A percentile compares a stretch with the other conserved stretches of the same genome.
These are phyloP conservation scores for Cylas formicarius DNA, from an alignment of 1,140 invertebrate species.

Conservation along the genomic window DNA sequence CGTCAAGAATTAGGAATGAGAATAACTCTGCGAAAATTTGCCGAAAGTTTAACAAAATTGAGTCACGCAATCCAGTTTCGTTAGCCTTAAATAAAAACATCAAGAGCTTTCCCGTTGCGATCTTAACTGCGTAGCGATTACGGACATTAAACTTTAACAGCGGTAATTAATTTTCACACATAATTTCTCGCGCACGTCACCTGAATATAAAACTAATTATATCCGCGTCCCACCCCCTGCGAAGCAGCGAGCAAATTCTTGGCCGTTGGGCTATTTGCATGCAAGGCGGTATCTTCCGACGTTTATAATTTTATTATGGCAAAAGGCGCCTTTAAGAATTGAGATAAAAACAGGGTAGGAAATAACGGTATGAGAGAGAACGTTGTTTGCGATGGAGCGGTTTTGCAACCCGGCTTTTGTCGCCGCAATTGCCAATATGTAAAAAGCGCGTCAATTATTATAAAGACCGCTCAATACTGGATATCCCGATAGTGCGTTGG, in stretches of 20 bases:
- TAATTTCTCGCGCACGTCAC: constrained; percentile 18
- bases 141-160: constrained; percentile 15
- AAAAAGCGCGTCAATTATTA: too few species aligned
- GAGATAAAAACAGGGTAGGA: constrained; percentile 8
- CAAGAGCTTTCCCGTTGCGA: constrained; percentile 5
- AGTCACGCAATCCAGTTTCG: too few species aligned
- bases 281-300: constrained; percentile 16
- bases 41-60: too few species aligned
- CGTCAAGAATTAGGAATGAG: too few species aligned
- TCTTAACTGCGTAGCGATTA: constrained; percentile 9
- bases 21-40: too few species aligned
- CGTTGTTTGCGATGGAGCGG: too few species aligned
- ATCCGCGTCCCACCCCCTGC: constrained; percentile 1
- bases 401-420: too few species aligned
- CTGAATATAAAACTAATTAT: constrained; percentile 23
- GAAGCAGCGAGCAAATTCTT: constrained; percentile 14
- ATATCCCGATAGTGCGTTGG: too few species aligned
- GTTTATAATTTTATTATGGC: constrained; percentile 18
- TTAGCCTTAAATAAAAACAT: constrained; percentile 8
- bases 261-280: constrained; percentile 15
- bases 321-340: constrained; percentile 7
- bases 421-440: too few species aligned
- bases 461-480: too few species aligned
- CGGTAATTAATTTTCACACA: constrained; percentile 22
- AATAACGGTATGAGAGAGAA: too few species aligned